Base-by-base conservation (phyloP, 1,140 invertebrate genomes). In the Phocides pigmalion region DNA sequence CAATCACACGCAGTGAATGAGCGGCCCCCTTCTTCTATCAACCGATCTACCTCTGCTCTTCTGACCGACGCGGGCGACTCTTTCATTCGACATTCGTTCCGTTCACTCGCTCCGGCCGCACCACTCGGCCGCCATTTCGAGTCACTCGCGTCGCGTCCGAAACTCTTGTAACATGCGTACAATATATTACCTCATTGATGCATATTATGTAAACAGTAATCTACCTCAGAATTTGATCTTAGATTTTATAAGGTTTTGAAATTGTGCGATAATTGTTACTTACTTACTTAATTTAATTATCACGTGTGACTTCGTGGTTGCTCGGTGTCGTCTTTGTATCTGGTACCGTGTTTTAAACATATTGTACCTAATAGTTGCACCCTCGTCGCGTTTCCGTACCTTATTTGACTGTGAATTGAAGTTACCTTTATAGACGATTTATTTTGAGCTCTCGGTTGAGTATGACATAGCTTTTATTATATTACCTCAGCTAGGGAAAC, bases 1-100 rank as follows among this genome's bases (percentile, higher is more conserved):
- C 76, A 93, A 93, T 81, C 93, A 93, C 79, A 92, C 93, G 82
- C 93, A 93, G 93, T 94, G 93, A 92, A 71, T 20, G 65, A 0
- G 50, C 49, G 25, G 49, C 54, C 41, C 62, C 66, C 61, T 69
- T 62, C 42, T 44, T 62, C 65, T 80, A 74, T 81, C 72, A 87
- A 86, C 84, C 81, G 62, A 84, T 79, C 87, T 89, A 87, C 84
- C 84, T 89, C 84, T 81, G 75, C 66, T 79, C 69, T 72, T 81
- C 70, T 67, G 71, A 71, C 71, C 70, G 73, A 63, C 75, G 64
- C 66, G 72, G 71, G 70, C 62, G 73, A 74, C 66, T 58, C 41
- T 11, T 3, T 11, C 9, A 32, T 15, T 53, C 12, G 19, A 32
- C 25, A 28, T n/a, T 32, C 14, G 8, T 46, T 46, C 35, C 54